Percentiles rank a stretch among this genome's conserved stretches.
Conservation (phyloP, 1,140 invertebrate species). For the Chironomus tepperi region DNA sequence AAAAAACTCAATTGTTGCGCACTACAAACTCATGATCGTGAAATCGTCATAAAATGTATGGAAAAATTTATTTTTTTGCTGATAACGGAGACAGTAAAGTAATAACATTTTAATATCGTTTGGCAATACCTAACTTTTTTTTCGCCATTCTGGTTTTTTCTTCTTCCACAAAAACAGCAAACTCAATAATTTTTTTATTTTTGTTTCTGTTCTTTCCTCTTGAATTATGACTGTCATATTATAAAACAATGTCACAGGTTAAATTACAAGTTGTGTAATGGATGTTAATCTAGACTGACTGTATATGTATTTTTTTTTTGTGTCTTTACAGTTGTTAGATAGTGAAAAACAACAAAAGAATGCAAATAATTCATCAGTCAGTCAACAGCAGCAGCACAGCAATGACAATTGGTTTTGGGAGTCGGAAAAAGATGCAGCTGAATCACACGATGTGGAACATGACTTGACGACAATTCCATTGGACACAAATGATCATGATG, state of each 20-base stretch:
- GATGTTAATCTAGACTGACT: neutral
- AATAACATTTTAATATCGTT: neutral
- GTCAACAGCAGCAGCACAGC: neutral
- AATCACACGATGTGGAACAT: conserved; percentile 26
- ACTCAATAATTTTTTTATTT: too few relatives aligned
- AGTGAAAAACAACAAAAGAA: neutral
- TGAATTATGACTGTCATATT: conserved; percentile 2
- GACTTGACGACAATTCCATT: conserved; percentile 29
- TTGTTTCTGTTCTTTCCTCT: neutral
- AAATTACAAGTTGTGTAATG: neutral
- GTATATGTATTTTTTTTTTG: neutral
- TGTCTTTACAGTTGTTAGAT: neutral
- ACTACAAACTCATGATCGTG: neutral
- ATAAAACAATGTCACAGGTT: conserved; percentile 8
- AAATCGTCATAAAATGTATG: conserved; percentile 2
- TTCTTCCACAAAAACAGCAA: neutral
- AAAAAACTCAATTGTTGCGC: neutral
- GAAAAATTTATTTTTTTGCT: neutral
- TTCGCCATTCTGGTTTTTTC: neutral
- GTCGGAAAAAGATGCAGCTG: conserved; percentile 34
- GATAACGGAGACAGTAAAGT: neutral
- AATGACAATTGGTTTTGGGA: conserved; percentile 50
- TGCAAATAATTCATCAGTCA: neutral
- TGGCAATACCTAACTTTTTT: neutral
- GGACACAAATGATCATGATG: conserved; percentile 18